Conservation (phyloP, 2,888 invertebrate species). For the Lingula anatina region DNA sequence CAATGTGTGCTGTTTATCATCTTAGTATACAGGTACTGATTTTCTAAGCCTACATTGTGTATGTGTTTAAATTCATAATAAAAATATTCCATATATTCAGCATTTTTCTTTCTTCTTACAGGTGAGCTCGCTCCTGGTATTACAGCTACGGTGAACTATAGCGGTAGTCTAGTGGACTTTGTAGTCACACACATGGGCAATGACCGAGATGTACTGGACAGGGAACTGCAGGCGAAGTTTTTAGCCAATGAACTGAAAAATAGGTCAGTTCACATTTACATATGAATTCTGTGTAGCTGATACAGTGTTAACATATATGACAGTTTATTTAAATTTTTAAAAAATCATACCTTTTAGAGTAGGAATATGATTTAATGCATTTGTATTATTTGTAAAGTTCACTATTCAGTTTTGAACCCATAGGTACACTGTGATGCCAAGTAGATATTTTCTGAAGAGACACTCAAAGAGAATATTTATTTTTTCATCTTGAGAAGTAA, state of each 20-base stretch:
- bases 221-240: slow-evolving; percentile 45
- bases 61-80: too few relatives aligned
- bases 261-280: slow-evolving; percentile 22
- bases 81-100: too few relatives aligned
- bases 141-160: slow-evolving; percentile 48
- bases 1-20: too few relatives aligned
- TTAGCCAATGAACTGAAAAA: slow-evolving; percentile 37
- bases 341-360: neutral
- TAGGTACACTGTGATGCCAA: neutral
- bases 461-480: too few relatives aligned
- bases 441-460: too few relatives aligned
- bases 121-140: slow-evolving; percentile 52
- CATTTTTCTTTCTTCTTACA: too few relatives aligned
- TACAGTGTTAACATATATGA: too few relatives aligned
- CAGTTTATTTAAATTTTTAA: too few relatives aligned
- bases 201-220: slow-evolving; percentile 49
- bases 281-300: neutral
- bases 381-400: neutral
- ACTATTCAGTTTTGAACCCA: neutral
- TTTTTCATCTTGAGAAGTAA: too few relatives aligned
- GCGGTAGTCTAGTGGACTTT: slow-evolving; percentile 46
- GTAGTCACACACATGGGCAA: slow-evolving; percentile 54
- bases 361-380: neutral
- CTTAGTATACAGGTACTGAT: too few relatives aligned
- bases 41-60: too few relatives aligned